phyloP scores from a whole-genome alignment of 2,797 vertebrate genomes.

The Yasuhikotakia modesta region DNA sequence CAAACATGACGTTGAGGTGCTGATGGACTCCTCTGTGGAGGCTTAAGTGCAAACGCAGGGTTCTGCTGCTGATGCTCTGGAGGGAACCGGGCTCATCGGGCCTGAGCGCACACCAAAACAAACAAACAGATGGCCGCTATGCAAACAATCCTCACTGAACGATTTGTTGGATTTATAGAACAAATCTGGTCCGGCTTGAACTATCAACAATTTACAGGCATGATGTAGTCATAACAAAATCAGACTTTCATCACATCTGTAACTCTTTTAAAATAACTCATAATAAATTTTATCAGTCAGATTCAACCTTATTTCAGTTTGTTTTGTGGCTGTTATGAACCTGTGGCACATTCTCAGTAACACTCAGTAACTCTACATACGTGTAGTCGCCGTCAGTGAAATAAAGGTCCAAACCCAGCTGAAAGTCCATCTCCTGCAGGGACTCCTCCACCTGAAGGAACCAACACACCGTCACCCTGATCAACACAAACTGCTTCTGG shows the following conservation, averaged over 20 bases:
- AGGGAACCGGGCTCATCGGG: slow-evolving; percentile 89
- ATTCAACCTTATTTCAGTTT: too few relatives aligned
- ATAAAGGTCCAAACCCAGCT: slow-evolving; percentile 91
- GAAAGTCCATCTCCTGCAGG: slow-evolving; percentile 94
- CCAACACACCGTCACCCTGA: slow-evolving; percentile 19
- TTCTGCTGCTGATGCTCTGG: slow-evolving; percentile 95
- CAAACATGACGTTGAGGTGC: slow-evolving; percentile 98
- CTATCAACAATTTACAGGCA: background rate
- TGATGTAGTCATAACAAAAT: too few relatives aligned
- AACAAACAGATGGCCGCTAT: background rate
- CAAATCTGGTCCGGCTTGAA: too few relatives aligned
- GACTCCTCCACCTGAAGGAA: slow-evolving; percentile 89
- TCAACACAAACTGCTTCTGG: background rate
- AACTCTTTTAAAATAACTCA: too few relatives aligned
- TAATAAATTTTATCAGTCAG: too few relatives aligned
- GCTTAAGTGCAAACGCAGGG: slow-evolving; percentile 95
- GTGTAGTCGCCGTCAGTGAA: slow-evolving; percentile 98
- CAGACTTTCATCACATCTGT: too few relatives aligned
- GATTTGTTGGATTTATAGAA: background rate
- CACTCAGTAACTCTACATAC: slow-evolving; percentile 75
- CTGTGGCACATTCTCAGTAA: background rate
- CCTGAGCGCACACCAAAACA: slow-evolving; percentile 69
- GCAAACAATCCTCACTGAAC: background rate
- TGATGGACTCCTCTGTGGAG: slow-evolving; percentile 95
- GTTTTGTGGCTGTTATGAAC: too few relatives aligned